Conservation (phyloP, 2,797 vertebrate genomes). For the Menidia menidia region DNA sequence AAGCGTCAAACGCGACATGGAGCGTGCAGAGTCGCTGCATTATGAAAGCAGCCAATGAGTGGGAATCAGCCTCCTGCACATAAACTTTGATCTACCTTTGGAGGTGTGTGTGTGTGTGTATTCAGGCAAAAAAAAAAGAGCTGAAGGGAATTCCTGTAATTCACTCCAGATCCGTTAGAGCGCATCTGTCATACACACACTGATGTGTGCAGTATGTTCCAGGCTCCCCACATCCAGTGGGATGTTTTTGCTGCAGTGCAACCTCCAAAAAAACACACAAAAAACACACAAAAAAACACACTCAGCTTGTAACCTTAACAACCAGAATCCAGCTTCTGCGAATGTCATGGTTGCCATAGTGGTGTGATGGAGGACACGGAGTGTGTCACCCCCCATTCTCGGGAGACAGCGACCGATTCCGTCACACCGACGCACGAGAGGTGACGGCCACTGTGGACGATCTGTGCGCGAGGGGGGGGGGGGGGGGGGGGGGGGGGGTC, state of each 20-base stretch:
- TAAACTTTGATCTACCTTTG: conserved; percentile 70
- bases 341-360: conserved; percentile 10
- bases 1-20: conserved; percentile 18
- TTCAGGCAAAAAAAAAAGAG: conserved; percentile 8
- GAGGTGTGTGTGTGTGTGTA: conserved; percentile 24
- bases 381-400: conserved; percentile 11
- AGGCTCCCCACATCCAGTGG: conserved; percentile 1
- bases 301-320: conserved; percentile 8
- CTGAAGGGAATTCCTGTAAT: not conserved
- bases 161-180: conserved; percentile 15
- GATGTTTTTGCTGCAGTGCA: conserved; percentile 47
- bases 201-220: conserved; percentile 21
- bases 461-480: too few species aligned
- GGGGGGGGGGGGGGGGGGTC: not conserved
- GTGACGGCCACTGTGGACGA: conserved; percentile 28
- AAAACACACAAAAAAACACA: not conserved
- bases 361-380: conserved; percentile 15
- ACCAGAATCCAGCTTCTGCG: conserved; percentile 18
- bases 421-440: conserved; percentile 4
- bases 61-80: conserved; percentile 62
- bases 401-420: conserved; percentile 16
- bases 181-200: conserved; percentile 7
- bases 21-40: conserved; percentile 31
- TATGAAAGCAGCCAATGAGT: conserved; percentile 44
- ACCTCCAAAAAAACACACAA: not conserved